Base-by-base conservation (phyloP, 2,888 invertebrate species). In the Drosophila barbarae region DNA sequence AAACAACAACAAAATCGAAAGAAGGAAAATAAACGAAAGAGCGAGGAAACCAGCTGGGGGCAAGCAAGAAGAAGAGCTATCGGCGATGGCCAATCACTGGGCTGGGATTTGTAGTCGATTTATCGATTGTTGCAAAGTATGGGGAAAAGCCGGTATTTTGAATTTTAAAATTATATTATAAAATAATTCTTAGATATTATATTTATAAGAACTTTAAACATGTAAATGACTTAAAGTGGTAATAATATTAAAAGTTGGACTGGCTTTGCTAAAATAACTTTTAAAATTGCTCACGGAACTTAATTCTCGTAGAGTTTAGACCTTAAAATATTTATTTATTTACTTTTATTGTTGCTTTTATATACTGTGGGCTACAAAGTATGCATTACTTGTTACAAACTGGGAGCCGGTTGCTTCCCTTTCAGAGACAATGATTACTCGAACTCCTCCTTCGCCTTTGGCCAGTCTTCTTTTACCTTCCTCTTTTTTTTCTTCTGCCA, bases 21-120 rank as follows among this genome's bases (percentile, higher is more conserved):
- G 46, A 46, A 41, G 59, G 41, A 54, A 66, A 47, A 46, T 60
- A 60, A 59, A 46, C 38, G 39, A 21, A 10, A 44, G 44, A 60
- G 54, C 54, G 46, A 44, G 38, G 51, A 70, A 54, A 30, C 26
- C 61, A 61, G 61, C 60, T 61, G 61, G 60, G 59, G 60, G 39
- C 26, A n/a, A 28, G 18, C 32, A 58, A 23, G 53, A 42, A 42
- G 54, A 58, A 42, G 57, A 53, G 5, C 8, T 12, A 2, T 15
- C 5, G 15, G 2, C 2, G 18, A 6, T 9, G 12, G 44, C 2
- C 46, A 32, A 12, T 32, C 32, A 9, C 15, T 5, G 15, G 23
- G 6, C 23, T 5, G 6, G 3, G 23, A 13, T 23, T 10, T 15
- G 1, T 9, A 6, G 7, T 34, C 34, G 18, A 5, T 0, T 12